These are phyloP conservation scores for Triplophysa yarkandensis DNA, from an alignment of 2,797 vertebrate species.

Conservation along the genomic window DNA sequence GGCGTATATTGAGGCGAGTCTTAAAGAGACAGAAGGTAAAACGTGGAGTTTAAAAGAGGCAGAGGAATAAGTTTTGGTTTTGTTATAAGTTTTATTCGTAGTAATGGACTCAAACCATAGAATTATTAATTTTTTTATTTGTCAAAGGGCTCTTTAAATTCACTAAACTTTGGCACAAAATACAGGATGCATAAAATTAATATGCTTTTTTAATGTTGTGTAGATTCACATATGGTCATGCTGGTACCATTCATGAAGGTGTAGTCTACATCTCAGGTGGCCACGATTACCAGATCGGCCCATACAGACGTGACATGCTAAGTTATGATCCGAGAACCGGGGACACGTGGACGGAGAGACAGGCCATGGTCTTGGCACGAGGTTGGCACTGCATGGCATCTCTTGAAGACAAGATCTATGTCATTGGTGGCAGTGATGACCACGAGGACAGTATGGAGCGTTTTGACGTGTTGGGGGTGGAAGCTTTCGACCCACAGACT, in stretches of 20 bases:
- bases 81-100: too few species aligned
- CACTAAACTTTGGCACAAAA: too few species aligned
- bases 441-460: conserved; percentile 88
- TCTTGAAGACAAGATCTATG: conserved; percentile 84
- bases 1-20: too few species aligned
- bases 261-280: conserved; percentile 92
- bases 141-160: too few species aligned
- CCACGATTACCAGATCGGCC: conserved; percentile 92
- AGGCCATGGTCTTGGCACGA: conserved; percentile 84
- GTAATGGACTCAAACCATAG: too few species aligned
- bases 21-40: too few species aligned
- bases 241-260: conserved; percentile 85
- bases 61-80: too few species aligned
- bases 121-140: too few species aligned
- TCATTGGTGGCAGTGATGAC: conserved; percentile 90
- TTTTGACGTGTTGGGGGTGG: conserved; percentile 89
- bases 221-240: conserved; percentile 92
- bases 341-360: conserved; percentile 83
- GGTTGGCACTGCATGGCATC: conserved; percentile 98
- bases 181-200: not conserved
- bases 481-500: conserved; percentile 85
- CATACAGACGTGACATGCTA: conserved; percentile 88
- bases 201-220: conserved; percentile 24
- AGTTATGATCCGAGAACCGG: conserved; percentile 80
- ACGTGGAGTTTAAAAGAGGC: too few species aligned